Conservation (phyloP, 2,113 vertebrate genomes). For the Nanorana parkeri region DNA sequence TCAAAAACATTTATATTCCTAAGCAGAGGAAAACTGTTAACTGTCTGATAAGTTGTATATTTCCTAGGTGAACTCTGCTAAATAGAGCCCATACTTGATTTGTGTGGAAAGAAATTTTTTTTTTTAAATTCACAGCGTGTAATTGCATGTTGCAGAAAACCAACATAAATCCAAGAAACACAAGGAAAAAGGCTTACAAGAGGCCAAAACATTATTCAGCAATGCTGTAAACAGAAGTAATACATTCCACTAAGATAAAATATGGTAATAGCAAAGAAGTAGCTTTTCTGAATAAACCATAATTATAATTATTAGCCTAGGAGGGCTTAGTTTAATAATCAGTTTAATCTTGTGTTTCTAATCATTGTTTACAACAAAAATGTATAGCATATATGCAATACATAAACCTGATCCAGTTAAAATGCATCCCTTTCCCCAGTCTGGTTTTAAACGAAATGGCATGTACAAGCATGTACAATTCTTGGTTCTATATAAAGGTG, state of each 20-base stretch:
- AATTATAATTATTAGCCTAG: slow-evolving; percentile 35
- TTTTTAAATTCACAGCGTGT: slow-evolving; percentile 51
- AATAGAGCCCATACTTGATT: slow-evolving; percentile 26
- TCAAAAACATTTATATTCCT: slow-evolving; percentile 19
- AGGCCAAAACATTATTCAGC: slow-evolving; percentile 61
- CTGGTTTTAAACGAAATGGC: too few relatives aligned
- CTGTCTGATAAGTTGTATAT: slow-evolving; percentile 34
- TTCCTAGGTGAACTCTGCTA: slow-evolving; percentile 43
- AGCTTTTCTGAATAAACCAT: slow-evolving; percentile 35
- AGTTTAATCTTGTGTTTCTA: too few relatives aligned
- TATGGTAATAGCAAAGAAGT: slow-evolving; percentile 13
- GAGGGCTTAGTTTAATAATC: not conserved
- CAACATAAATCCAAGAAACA: slow-evolving; percentile 59
- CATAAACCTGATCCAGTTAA: too few relatives aligned
- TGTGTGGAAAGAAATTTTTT: slow-evolving; percentile 49
- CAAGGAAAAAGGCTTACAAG: slow-evolving; percentile 52
- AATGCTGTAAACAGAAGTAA: slow-evolving; percentile 51
- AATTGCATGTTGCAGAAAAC: slow-evolving; percentile 58
- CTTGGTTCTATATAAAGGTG: too few relatives aligned
- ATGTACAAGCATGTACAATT: too few relatives aligned
- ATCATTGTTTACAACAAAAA: too few relatives aligned
- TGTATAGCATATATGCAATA: too few relatives aligned
- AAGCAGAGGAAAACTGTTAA: slow-evolving; percentile 44
- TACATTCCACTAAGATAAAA: slow-evolving; percentile 45
- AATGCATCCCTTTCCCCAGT: too few relatives aligned